A percentile compares a stretch with the other conserved stretches of the same genome.
Conservation (phyloP, 2,113 vertebrate genomes). For the Sturnira hondurensis region DNA sequence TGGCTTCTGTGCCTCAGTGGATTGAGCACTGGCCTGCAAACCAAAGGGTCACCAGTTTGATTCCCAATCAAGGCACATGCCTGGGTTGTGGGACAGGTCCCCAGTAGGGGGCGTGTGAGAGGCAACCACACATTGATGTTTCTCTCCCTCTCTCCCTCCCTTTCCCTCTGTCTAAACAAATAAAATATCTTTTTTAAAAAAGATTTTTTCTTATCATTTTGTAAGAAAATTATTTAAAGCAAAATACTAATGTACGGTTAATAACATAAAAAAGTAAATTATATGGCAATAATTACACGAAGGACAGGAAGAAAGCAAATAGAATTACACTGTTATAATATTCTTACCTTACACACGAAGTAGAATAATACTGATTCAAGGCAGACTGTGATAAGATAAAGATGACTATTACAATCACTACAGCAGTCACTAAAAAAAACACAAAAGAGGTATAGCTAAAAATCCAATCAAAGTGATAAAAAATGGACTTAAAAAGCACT, state of each 20-base stretch:
- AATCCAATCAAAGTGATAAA: conserved; percentile 45
- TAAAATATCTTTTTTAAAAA: too few relatives aligned
- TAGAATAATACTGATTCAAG: conserved; percentile 51
- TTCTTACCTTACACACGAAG: conserved; percentile 52
- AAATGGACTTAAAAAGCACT: conserved; percentile 42
- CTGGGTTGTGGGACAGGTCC: too few relatives aligned
- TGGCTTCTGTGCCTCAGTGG: too few relatives aligned
- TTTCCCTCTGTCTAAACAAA: too few relatives aligned
- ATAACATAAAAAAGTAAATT: background rate
- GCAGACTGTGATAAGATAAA: conserved; percentile 57
- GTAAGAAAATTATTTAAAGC: background rate
- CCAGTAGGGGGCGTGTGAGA: too few relatives aligned
- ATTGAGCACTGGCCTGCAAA: too few relatives aligned
- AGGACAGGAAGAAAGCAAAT: background rate
- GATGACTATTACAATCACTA: conserved; percentile 60
- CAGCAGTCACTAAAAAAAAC: conserved; percentile 58
- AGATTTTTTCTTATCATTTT: background rate
- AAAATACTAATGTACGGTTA: background rate
- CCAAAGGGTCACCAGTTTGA: too few relatives aligned
- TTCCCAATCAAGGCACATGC: too few relatives aligned
- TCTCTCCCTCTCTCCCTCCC: too few relatives aligned
- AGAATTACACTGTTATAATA: conserved; percentile 25
- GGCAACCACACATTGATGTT: too few relatives aligned
- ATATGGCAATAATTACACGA: background rate
- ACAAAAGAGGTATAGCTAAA: conserved; percentile 57